Evolutionary conservation across 1,140 invertebrate species (phyloP), one percentile per base, ranked within the genome.

Genomic region (Drosophila punjabiensis): DNA sequence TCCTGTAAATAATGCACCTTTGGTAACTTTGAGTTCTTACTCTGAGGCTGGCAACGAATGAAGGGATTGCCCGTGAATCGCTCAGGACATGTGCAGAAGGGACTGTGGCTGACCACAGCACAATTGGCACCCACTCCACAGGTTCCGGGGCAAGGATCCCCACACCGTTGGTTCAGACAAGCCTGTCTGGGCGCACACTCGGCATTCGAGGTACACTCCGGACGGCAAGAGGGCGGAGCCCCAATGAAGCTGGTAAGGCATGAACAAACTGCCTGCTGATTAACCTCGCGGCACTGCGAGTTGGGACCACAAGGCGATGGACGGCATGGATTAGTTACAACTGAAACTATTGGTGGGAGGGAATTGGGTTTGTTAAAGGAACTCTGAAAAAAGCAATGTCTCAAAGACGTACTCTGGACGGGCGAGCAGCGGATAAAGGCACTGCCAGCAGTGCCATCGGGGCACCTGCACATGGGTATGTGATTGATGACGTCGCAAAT

Each of bases 251-350:
- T 95, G 11, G 94, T 82, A 79, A 95, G 93, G 89, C 96, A 97
- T 5, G 95, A 95, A 82, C 96, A 97, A 0, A 95, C 95, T 0
- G 96, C 95, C 64, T 95, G 94, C 64, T 94, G 94, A 71, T 95
- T 95, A 35, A 95, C 93, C 75, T 95, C 94, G 79, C 95, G 94
- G 88, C 97, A 97, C 83, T 96, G 95, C 85, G 96, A 97, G 73
- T 97, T 97, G 0, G 96, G 95, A 24, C 96, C 97, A 93, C 97
- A 98, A 9, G 96, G 96, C n/a, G 95, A 95, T 2, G 96, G 96
- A 52, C 95, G 94, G 80, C 96, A 97, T n/a, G 96, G 95, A 95
- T 96, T 66, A 91, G 61, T 86, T 66, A 79, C 45, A 78, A 93
- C 90, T 93, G 50, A 58, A 48, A 71, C 93, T 94, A 55, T 95